phyloP scores from a whole-genome alignment of 2,113 vertebrate genomes.

The Heteronetta atricapilla region DNA sequence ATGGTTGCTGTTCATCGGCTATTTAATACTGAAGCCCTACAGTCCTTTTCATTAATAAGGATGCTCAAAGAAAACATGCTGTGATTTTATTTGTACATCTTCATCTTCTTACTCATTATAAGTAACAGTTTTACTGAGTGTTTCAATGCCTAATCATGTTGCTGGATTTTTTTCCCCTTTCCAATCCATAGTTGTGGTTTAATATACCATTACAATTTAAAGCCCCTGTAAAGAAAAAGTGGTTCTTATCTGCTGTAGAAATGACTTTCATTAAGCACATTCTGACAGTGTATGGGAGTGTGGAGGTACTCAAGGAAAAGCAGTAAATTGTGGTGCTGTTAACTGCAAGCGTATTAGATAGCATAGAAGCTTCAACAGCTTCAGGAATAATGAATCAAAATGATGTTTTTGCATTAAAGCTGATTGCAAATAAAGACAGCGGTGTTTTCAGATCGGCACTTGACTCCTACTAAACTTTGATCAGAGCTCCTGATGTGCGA shows the following conservation, averaged over 20 bases:
- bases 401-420: neutral
- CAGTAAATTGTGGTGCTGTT: conserved; percentile 61
- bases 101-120: conserved; percentile 62
- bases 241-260: conserved; percentile 64
- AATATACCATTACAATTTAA: conserved; percentile 74
- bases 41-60: conserved; percentile 49
- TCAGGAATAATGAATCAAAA: conserved; percentile 42
- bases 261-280: conserved; percentile 68
- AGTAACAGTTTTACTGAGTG: conserved; percentile 60
- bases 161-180: neutral
- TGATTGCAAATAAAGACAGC: conserved; percentile 32
- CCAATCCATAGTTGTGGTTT: conserved; percentile 48
- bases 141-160: conserved; percentile 57
- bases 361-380: conserved; percentile 22
- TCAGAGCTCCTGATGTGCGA: neutral
- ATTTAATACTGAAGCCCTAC: conserved; percentile 17
- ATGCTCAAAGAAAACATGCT: conserved; percentile 53
- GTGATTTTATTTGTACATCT: conserved; percentile 66
- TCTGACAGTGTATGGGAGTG: conserved; percentile 3
- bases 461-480: neutral
- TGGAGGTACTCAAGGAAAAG: conserved; percentile 62
- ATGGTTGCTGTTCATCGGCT: neutral
- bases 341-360: conserved; percentile 39
- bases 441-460: neutral
- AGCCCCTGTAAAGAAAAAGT: conserved; percentile 60